Evolutionary conservation across 2,113 vertebrate genomes (phyloP), one percentile per base, ranked within the genome.

Genomic region (Chionodraco myersi): DNA sequence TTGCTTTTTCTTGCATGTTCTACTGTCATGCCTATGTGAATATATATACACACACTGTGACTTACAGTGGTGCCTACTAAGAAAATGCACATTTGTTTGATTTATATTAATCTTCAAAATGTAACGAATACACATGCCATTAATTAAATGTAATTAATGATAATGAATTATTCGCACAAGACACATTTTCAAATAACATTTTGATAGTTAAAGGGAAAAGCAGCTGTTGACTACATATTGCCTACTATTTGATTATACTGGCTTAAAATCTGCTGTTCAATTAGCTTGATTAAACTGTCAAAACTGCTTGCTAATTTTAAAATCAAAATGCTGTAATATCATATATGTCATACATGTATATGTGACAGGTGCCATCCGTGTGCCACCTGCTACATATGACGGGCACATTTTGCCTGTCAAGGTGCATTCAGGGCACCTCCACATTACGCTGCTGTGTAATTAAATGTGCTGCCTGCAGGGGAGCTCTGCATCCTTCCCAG

Each of bases 381-480:
- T 1, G 1, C 73, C 82, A 87, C 83, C 82, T 87, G 87, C 82
- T 64, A n/a, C 72, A 66, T 45, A 45, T 80, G 59, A 80, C 45
- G 66, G 68, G 47, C 49, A 63, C 44, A 80, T 16, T 71, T 60
- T 67, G 72, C 63, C 18, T 56, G 10, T 13, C 49, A 26, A 70
- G 53, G 15, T 59, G 71, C 56, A 51, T 23, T 76, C 14, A 67
- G 30, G 48, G 36, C 36, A 41, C 36, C 36, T 7, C 36, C 36
- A 7, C 36, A 41, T 41, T 41, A 41, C 66, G 52, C 61, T 77
- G 80, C 68, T 63, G 21, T 88, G 86, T 82, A 88, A 77, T 91
- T 74, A 64, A 80, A 65, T 58, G 34, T 83, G 83, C 64, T 47
- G 79, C 93, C 94, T 94, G 85, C 68, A 93, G 95, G 91, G 94